Evolutionary conservation across 2,888 invertebrate genomes (phyloP), one percentile per base, ranked within the genome.

Genomic region (Eupelmus urozonus): DNA sequence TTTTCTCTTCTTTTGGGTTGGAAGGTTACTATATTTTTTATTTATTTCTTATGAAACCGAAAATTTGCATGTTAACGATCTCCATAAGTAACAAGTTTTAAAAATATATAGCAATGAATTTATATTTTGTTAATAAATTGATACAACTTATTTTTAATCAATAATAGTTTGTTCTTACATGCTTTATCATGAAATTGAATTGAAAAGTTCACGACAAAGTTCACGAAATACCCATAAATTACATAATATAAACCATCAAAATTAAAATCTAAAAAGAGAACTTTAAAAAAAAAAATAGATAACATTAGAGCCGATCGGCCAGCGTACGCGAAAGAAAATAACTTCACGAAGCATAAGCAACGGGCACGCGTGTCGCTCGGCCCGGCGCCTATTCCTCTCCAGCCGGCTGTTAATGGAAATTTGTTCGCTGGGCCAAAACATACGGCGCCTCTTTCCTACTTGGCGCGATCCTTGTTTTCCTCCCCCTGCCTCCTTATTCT

Each of bases 361-460:
- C 34, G 49, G 55, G 55, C 23, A 18, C 2, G 60, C 16, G 4
- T 5, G 53, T 34, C 23, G 55, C 9, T 9, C 20, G 16, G 16
- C 20, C 55, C 3, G 18, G 40, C n/a, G n/a, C n/a, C n/a, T n/a
- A n/a, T n/a, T n/a, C n/a, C n/a, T n/a, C n/a, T n/a, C n/a, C n/a
- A n/a, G n/a, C n/a, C n/a, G n/a, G n/a, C n/a, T 25, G 74, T 78
- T 84, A 85, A 85, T 85, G 84, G 83, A 84, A 85, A 84, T 85
- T 84, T 84, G 83, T 82, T 82, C 81, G 72, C 76, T 67, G 76
- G 78, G 82, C 77, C 81, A 83, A 83, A 79, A 84, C 84, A 83
- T 76, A 82, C 82, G 82, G 81, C 76, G 80, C 76, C 65, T 57
- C 65, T 67, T 73, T 42, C 62, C 66, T 59, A n/a, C 60, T 73